Base-by-base conservation (phyloP, 2,888 invertebrate genomes). In the Trachelus iudaicus region DNA sequence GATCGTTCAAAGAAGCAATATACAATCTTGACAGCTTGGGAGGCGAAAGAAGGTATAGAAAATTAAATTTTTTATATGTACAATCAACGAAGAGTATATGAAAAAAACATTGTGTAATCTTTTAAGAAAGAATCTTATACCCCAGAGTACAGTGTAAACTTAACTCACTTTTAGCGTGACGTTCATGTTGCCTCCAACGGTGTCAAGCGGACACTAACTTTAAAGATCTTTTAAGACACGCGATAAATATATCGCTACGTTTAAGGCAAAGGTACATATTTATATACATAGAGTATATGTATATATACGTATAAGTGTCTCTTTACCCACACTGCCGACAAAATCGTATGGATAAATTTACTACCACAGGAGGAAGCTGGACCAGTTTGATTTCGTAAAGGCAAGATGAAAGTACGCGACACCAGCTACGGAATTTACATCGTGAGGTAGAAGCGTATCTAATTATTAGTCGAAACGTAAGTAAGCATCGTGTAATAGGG, bases 371-470 rank as follows among this genome's bases (percentile, higher is more conserved):
- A 13, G 34, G 35, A 11, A 40, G 13, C 74, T 78, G 78, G 76
- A 78, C 78, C 78, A 76, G 78, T 78, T 78, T 78, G 71, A 78
- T 78, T 78, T 76, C 76, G 73, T 78, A 78, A 78, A 78, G 73
- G 78, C 69, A 78, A 78, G 40, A 69, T 71, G 75, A 78, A 68
- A 78, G 73, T 76, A 75, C 78, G 56, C 31, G 34, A 33, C 40
- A 76, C 78, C 75, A 69, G 78, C 34, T 73, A 75, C 71, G 34
- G n/a, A 15, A 68, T 9, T 78, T 68, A 56, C 31, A 30, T 68
- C 69, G 34, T 73, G 56, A 40, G 56, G 37, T 40, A 76, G 23
- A 23, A 78, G 75, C 35, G 15, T 68, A 37, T 40, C 15, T 34
- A 33, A 34, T n/a, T n/a, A 73, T 68, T 71, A 11, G 31, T n/a